These are phyloP conservation scores for Takifugu bimaculatus DNA, from an alignment of 2,113 vertebrate genomes.

Conservation along the genomic window DNA sequence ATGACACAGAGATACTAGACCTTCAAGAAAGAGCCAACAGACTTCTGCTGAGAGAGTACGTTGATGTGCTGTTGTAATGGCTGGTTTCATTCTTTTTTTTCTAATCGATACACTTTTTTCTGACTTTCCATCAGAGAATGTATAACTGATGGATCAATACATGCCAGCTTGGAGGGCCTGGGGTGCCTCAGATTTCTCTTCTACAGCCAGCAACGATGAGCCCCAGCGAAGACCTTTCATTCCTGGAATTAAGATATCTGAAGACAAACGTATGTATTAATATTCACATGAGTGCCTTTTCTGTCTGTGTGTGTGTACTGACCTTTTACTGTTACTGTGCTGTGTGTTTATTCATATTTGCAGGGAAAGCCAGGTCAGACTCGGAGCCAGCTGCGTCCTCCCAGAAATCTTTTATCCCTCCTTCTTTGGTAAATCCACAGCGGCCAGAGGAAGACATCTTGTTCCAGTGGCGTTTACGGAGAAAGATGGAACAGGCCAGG, in stretches of 20 bases:
- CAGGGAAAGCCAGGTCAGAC: slow-evolving; percentile 28
- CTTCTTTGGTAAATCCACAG: slow-evolving; percentile 14
- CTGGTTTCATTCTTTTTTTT: not conserved
- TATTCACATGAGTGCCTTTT: not conserved
- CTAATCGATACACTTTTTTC: slow-evolving; percentile 1
- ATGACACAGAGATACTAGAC: slow-evolving; percentile 74
- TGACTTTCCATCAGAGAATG: slow-evolving; percentile 60
- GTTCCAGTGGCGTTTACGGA: slow-evolving; percentile 85
- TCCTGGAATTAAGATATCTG: slow-evolving; percentile 27
- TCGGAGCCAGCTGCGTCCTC: slow-evolving; percentile 6
- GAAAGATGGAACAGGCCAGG: slow-evolving; percentile 82
- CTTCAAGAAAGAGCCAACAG: slow-evolving; percentile 78
- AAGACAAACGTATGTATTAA: not conserved
- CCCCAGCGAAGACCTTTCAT: slow-evolving; percentile 41
- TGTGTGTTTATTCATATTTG: slow-evolving; percentile 12
- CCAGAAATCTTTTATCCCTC: slow-evolving; percentile 16
- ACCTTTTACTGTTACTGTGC: not conserved
- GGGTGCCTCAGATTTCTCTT: slow-evolving; percentile 63
- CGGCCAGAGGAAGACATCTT: slow-evolving; percentile 84
- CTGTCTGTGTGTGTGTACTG: not conserved
- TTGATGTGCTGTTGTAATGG: not conserved
- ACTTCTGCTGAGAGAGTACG: slow-evolving; percentile 79
- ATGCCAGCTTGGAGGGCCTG: slow-evolving; percentile 72
- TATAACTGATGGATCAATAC: slow-evolving; percentile 63
- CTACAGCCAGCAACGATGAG: slow-evolving; percentile 57